A percentile compares a stretch with the other conserved stretches of the same genome.
Evolutionary conservation across 1,140 invertebrate species (phyloP).

Genomic region (Drosophila ercepeae): DNA sequence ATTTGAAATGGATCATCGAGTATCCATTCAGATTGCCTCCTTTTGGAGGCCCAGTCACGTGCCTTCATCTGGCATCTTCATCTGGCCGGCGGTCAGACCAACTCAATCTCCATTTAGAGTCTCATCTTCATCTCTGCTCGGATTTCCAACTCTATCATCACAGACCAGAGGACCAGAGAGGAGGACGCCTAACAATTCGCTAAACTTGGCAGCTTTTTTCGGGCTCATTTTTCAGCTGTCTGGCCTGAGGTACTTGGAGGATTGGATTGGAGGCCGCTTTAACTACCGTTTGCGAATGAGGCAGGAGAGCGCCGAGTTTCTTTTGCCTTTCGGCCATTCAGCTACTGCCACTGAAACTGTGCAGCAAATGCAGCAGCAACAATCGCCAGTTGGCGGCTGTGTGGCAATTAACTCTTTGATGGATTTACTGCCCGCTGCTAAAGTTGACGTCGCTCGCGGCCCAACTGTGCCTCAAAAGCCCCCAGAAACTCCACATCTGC

Average conservation of each 20-base stretch:
- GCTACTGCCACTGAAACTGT: slow-evolving; percentile 51
- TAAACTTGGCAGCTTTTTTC: slow-evolving; percentile 37
- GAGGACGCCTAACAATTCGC: slow-evolving; percentile 23
- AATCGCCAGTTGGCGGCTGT: slow-evolving; percentile 44
- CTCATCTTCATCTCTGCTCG: slow-evolving; percentile 5
- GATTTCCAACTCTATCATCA: slow-evolving; percentile 16
- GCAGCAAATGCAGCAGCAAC: slow-evolving; percentile 14
- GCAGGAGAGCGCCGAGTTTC: slow-evolving; percentile 47
- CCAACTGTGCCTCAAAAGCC: slow-evolving; percentile 1
- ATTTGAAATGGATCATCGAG: background rate
- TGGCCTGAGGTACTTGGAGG: slow-evolving; percentile 10
- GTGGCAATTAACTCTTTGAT: slow-evolving; percentile 81
- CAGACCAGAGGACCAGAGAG: background rate
- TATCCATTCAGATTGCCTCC: background rate
- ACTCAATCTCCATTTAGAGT: slow-evolving; percentile 32
- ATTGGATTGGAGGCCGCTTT: slow-evolving; percentile 19
- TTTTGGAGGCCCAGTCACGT: slow-evolving; percentile 2
- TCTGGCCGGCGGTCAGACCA: background rate
- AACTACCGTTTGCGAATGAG: slow-evolving; percentile 49
- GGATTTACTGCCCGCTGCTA: slow-evolving; percentile 61
- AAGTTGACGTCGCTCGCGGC: slow-evolving; percentile 31
- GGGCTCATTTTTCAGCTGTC: slow-evolving; percentile 53
- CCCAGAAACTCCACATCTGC: background rate
- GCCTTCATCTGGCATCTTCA: slow-evolving; percentile 1
- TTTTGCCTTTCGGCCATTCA: slow-evolving; percentile 48